Conservation (phyloP, 2,888 invertebrate genomes). For the Patella depressa region DNA sequence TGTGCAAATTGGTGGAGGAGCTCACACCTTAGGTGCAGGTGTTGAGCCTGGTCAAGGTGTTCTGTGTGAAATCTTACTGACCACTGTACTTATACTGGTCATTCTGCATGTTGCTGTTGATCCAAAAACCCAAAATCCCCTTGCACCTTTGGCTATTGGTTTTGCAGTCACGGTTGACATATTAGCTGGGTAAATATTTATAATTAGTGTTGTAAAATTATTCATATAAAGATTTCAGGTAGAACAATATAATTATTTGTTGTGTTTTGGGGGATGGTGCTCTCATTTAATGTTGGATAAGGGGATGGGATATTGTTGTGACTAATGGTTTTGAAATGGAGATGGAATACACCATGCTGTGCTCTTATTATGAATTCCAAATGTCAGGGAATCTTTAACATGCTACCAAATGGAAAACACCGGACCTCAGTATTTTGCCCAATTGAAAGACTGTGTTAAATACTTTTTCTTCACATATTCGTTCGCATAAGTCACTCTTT, state of each 20-base stretch:
- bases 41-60: constrained; percentile 45
- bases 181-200: constrained; percentile 59
- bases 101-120: constrained; percentile 70
- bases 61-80: constrained; percentile 53
- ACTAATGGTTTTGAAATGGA: no score
- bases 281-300: no score
- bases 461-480: no score
- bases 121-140: constrained; percentile 45
- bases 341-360: no score
- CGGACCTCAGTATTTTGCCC: no score
- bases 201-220: constrained; percentile 7
- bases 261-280: neutral
- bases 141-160: constrained; percentile 71
- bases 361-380: no score
- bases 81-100: constrained; percentile 63
- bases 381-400: no score
- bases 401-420: no score
- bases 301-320: no score
- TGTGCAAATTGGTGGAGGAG: constrained; percentile 33
- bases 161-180: constrained; percentile 68
- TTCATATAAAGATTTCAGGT: no score
- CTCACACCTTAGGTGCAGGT: constrained; percentile 22
- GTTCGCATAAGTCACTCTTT: no score
- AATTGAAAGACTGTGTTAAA: no score
- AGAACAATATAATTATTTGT: neutral